A percentile compares a stretch with the other conserved stretches of the same genome.
phyloP scores from a whole-genome alignment of 2,888 invertebrate genomes.

The Chymomyza amoena region DNA sequence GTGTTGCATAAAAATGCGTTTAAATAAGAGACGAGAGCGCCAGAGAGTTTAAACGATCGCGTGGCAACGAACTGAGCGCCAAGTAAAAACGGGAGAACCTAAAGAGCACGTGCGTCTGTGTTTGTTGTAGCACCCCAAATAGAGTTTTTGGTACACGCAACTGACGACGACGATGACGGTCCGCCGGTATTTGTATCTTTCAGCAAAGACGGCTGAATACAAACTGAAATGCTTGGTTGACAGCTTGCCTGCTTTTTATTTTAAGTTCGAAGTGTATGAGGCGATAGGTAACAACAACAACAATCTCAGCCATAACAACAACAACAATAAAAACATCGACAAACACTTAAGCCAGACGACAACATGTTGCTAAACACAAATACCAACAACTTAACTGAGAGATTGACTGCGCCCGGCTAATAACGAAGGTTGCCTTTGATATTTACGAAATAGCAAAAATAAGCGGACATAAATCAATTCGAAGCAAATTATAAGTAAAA shows the following conservation, averaged over 20 bases:
- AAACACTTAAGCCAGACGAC: constrained; percentile 28
- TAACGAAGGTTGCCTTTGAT: background rate
- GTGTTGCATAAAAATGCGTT: constrained; percentile 52
- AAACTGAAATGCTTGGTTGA: constrained; percentile 72
- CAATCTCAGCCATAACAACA: constrained; percentile 16
- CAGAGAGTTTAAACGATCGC: constrained; percentile 14
- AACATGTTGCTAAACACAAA: constrained; percentile 50
- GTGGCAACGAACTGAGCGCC: constrained; percentile 16
- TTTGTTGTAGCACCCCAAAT: background rate
- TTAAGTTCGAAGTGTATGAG: constrained; percentile 54
- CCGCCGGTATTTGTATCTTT: constrained; percentile 56
- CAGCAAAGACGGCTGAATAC: constrained; percentile 67
- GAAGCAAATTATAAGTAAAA: no score
- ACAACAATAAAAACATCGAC: constrained; percentile 19
- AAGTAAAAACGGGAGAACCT: constrained; percentile 25
- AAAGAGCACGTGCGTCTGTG: constrained; percentile 17
- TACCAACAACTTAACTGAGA: constrained; percentile 30
- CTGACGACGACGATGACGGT: background rate
- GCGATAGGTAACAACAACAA: constrained; percentile 50
- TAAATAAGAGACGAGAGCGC: constrained; percentile 25
- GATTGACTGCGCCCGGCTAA: constrained; percentile 3
- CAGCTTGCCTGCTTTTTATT: constrained; percentile 71
- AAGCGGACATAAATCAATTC: no score
- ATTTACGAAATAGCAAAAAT: no score
- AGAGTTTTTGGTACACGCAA: background rate